A percentile compares a stretch with the other conserved stretches of the same genome.
Evolutionary conservation across 2,113 vertebrate species (phyloP).

Genomic region (Anseranas semipalmata): DNA sequence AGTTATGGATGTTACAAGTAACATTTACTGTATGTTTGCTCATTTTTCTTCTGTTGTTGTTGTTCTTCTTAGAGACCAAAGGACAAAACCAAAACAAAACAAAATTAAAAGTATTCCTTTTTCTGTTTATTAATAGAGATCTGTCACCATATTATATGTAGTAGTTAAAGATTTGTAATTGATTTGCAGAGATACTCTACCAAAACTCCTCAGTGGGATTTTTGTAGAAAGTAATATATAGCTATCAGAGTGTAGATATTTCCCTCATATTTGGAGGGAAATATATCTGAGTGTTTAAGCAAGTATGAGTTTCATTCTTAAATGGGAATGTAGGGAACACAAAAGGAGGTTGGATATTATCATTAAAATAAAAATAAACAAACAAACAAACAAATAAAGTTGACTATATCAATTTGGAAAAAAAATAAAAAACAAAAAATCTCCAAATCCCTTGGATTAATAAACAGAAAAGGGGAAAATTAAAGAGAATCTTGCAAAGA

Average conservation of each 20-base stretch:
- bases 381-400: not conserved
- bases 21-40: not conserved
- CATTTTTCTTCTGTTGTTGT: not conserved
- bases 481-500: not conserved
- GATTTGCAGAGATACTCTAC: not conserved
- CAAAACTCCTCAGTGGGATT: not conserved
- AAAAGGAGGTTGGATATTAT: not conserved
- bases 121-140: no score
- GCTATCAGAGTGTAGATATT: not conserved
- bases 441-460: not conserved
- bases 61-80: not conserved
- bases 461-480: not conserved
- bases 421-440: not conserved
- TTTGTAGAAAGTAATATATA: not conserved
- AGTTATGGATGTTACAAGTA: not conserved
- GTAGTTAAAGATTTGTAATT: constrained; percentile 14
- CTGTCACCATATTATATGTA: constrained; percentile 4
- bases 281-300: not conserved
- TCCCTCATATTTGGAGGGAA: not conserved
- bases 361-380: not conserved
- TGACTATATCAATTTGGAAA: not conserved
- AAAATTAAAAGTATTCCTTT: no score
- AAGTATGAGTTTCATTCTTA: no score
- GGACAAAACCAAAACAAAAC: not conserved
- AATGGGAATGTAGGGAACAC: not conserved